These are phyloP conservation scores for Chaetodon trifasciatus DNA, from an alignment of 2,797 vertebrate species.

Conservation along the genomic window DNA sequence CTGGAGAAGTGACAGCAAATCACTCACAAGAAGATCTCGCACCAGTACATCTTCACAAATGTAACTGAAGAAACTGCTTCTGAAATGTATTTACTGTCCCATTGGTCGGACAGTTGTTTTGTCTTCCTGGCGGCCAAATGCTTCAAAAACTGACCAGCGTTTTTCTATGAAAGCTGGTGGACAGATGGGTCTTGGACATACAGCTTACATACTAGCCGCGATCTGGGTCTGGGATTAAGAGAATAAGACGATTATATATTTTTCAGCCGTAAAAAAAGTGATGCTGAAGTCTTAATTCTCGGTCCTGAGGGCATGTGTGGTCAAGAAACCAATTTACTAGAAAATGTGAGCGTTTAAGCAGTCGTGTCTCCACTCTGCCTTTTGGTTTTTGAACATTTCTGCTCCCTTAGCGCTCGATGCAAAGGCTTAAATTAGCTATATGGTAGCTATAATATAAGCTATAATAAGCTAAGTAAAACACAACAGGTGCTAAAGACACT, in stretches of 20 bases:
- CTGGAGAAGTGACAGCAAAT: neutral
- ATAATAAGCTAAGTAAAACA: too few relatives aligned
- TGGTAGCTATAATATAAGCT: neutral
- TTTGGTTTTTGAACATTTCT: neutral
- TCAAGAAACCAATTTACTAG: conserved; percentile 34
- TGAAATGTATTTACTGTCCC: neutral
- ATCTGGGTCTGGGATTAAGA: conserved; percentile 45
- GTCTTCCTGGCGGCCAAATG: neutral
- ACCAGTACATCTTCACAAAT: neutral
- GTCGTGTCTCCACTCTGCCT: conserved; percentile 1
- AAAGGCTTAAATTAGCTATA: neutral
- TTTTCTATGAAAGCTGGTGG: neutral
- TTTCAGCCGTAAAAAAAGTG: conserved; percentile 22
- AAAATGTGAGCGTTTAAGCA: neutral
- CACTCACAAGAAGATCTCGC: neutral
- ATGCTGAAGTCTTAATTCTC: conserved; percentile 20
- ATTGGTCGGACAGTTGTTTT: neutral
- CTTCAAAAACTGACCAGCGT: neutral
- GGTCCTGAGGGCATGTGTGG: conserved; percentile 9
- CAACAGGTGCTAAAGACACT: neutral
- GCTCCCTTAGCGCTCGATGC: neutral
- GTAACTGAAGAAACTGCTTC: neutral
- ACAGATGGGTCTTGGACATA: conserved; percentile 17
- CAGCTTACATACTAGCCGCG: conserved; percentile 10
- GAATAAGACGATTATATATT: conserved; percentile 30